Evolutionary conservation across 1,140 invertebrate genomes (phyloP), one percentile per base, ranked within the genome.

Genomic region (Psix sp.): DNA sequence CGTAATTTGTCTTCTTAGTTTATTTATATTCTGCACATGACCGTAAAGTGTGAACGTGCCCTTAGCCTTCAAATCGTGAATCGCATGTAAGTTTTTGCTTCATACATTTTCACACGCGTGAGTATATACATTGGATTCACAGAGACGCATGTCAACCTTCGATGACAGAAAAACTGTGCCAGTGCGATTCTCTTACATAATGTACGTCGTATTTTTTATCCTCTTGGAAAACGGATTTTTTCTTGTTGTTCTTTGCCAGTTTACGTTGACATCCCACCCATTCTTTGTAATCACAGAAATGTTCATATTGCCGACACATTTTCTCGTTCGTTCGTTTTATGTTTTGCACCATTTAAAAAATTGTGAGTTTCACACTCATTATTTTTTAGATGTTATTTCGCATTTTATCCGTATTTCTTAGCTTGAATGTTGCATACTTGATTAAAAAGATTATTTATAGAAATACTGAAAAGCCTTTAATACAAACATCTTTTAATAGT

Each of bases 1-100:
- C 17, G 3, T 9, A 46, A 38, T 5, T 59, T 6, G 31, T n/a
- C 16, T 18, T 9, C 20, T 7, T 7, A 2, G 31, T 42, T 52
- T 73, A 62, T 60, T 73, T 62, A 60, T 66, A 46, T 49, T 40
- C 21, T 2, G 9, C 36, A 59, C 39, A 33, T 54, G 72, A 39
- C 63, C 72, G 21, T 68, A 65, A 54, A 68, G 65, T 65, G 16
- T 66, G 65, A 70, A 66, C 52, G 60, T 66, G 65, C 60, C 72
- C 72, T 70, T 70, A 70, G 65, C 65, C 72, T 75, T 75, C 52
- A 38, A 33, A 13, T 26, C 10, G 20, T 21, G 36, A 65, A 20
- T 68, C 51, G 59, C 63, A 49, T 74, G 62, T 63, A 57, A 59
- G 40, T 56, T 56, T 11, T n/a, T n/a, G n/a, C n/a, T 20, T 36